Evolutionary conservation across 2,113 vertebrate genomes (phyloP).

Genomic region (Odobenus rosmarus): DNA sequence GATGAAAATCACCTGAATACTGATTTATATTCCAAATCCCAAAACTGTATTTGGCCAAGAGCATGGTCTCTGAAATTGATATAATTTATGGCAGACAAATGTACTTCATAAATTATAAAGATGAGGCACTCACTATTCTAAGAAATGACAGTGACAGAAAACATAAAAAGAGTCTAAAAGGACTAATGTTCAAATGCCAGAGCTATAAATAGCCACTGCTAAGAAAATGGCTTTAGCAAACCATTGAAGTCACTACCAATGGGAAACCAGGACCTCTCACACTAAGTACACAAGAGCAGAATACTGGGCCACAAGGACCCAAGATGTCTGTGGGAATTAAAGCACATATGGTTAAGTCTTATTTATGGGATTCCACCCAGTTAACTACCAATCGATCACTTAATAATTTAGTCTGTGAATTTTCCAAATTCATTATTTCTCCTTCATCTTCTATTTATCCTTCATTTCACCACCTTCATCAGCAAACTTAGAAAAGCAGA

Average conservation of each 20-base stretch:
- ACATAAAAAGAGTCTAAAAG: neutral
- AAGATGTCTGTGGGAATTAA: neutral
- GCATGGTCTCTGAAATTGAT: neutral
- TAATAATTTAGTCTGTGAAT: neutral
- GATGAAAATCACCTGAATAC: neutral
- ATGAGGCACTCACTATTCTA: neutral
- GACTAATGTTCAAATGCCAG: neutral
- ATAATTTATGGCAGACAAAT: neutral
- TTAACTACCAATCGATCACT: neutral
- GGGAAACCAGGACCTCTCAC: neutral
- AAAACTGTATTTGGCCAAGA: neutral
- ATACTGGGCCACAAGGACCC: rapidly evolving
- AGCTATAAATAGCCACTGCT: neutral
- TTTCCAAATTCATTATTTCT: neutral
- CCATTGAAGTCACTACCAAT: neutral
- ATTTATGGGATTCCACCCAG: neutral
- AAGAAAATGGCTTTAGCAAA: neutral
- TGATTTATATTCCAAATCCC: neutral
- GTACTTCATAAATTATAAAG: neutral
- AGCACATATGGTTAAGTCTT: neutral
- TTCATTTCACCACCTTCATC: neutral
- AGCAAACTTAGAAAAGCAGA: neutral
- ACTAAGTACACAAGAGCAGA: neutral
- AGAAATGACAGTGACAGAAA: constrained; percentile 14
- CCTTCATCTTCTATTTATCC: neutral